Conservation (phyloP, 2,797 vertebrate species). For the Gambelia wislizenii region DNA sequence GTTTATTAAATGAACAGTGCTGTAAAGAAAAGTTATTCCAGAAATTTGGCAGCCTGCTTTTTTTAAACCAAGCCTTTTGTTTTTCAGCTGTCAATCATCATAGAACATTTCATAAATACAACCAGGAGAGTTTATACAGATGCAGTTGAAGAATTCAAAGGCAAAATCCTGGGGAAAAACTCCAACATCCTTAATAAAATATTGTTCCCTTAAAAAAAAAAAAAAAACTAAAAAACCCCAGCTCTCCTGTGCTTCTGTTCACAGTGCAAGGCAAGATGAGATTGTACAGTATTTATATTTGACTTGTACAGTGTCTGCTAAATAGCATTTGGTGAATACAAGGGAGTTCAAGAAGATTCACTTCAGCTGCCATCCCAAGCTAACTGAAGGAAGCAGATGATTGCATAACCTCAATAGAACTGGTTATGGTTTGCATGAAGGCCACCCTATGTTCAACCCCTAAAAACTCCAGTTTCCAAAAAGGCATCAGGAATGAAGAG, state of each 20-base stretch:
- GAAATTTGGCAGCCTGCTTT: slow-evolving; percentile 30
- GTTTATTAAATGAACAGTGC: slow-evolving; percentile 21
- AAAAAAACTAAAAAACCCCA: too few species aligned
- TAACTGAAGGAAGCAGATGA: background rate
- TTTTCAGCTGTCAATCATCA: slow-evolving; percentile 59
- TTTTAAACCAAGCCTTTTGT: slow-evolving; percentile 48
- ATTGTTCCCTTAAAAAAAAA: slow-evolving; percentile 9
- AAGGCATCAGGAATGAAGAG: background rate
- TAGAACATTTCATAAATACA: slow-evolving; percentile 47
- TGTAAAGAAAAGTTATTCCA: slow-evolving; percentile 49
- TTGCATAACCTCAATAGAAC: background rate
- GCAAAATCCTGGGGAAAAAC: background rate
- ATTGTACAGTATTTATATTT: background rate
- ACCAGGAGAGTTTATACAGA: slow-evolving; percentile 46
- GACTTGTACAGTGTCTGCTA: background rate
- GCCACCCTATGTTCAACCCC: background rate
- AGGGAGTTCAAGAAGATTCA: background rate
- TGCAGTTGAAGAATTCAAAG: slow-evolving; percentile 30
- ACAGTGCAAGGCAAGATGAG: background rate
- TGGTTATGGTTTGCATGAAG: background rate
- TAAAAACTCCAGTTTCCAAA: background rate
- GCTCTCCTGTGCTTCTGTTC: background rate
- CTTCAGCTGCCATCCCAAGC: background rate
- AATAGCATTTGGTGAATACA: background rate
- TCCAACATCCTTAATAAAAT: slow-evolving; percentile 4